These are phyloP conservation scores for Liopterus haemorrhoidalis DNA, from an alignment of 2,888 invertebrate species.

Conservation along the genomic window DNA sequence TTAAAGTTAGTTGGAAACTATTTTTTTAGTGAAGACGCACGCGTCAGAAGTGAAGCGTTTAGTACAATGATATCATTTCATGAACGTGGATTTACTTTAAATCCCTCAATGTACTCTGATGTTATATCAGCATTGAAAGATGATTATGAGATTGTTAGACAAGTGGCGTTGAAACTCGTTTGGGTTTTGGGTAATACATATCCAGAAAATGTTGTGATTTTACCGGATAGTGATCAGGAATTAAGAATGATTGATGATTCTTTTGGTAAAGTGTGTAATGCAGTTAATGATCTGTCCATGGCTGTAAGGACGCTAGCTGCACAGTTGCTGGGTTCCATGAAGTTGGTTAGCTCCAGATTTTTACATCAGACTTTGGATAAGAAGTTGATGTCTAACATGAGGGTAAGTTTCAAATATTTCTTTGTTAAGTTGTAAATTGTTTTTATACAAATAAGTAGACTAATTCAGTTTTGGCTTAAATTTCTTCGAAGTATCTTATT, in stretches of 20 bases:
- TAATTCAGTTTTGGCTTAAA: conserved; percentile 7
- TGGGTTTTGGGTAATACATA: conserved; percentile 81
- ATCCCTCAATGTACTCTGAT: conserved; percentile 61
- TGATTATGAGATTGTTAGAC: conserved; percentile 89
- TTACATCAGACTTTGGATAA: conserved; percentile 95
- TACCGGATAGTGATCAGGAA: conserved; percentile 72
- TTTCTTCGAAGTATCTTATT: too few relatives aligned
- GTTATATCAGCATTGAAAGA: conserved; percentile 75
- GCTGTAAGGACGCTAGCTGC: conserved; percentile 82
- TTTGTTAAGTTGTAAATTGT: not conserved
- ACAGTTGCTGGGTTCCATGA: conserved; percentile 78
- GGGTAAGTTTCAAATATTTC: conserved; percentile 50
- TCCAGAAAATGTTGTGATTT: conserved; percentile 71
- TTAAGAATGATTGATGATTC: conserved; percentile 91
- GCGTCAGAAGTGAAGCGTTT: conserved; percentile 85
- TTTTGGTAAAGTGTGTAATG: conserved; percentile 89
- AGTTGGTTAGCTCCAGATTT: conserved; percentile 79
- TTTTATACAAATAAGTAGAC: not conserved
- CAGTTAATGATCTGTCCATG: conserved; percentile 87
- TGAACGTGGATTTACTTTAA: conserved; percentile 73
- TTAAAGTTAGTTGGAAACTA: conserved; percentile 76
- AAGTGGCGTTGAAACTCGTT: conserved; percentile 77
- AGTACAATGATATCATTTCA: conserved; percentile 78
- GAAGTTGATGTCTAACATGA: conserved; percentile 93
- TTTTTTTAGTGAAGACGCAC: conserved; percentile 80